phyloP scores from a whole-genome alignment of 2,113 vertebrate species.

The Capreolus pygargus region DNA sequence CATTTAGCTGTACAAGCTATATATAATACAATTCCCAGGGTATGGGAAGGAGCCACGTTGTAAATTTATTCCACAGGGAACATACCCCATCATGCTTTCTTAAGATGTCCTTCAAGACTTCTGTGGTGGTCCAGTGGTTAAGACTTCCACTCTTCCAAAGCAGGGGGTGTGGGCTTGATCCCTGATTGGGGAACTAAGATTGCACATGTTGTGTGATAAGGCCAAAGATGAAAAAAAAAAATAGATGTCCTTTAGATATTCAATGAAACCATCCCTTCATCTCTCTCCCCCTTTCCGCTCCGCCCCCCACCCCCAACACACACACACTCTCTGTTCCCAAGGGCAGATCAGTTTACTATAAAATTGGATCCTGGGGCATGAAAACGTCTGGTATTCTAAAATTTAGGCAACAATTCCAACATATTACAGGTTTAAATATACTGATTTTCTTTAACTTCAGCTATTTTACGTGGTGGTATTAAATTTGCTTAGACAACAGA shows the following conservation, averaged over 20 bases:
- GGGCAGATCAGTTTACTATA: not conserved
- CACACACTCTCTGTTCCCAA: not conserved
- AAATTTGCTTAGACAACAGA: slow-evolving; percentile 65
- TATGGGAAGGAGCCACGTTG: not conserved
- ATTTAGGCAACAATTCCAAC: slow-evolving; percentile 33
- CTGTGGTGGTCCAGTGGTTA: not conserved
- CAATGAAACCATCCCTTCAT: not conserved
- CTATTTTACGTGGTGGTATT: slow-evolving; percentile 30
- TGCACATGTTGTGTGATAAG: not conserved
- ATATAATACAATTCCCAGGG: not conserved
- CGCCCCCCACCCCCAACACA: not conserved
- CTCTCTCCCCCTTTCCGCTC: not conserved
- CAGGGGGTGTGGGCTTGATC: not conserved
- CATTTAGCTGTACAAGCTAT: not conserved
- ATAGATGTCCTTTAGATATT: not conserved
- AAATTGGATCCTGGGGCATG: slow-evolving; percentile 19
- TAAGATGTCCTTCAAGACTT: not conserved
- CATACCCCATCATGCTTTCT: not conserved
- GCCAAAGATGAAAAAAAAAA: not conserved
- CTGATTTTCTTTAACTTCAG: slow-evolving; percentile 33
- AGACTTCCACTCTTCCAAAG: not conserved
- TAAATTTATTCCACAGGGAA: not conserved
- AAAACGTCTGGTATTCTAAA: slow-evolving; percentile 50
- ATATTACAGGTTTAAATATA: slow-evolving; percentile 41
- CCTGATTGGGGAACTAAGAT: not conserved